phyloP scores from a whole-genome alignment of 2,888 invertebrate genomes.

The Trichogramma dendrolimi region DNA sequence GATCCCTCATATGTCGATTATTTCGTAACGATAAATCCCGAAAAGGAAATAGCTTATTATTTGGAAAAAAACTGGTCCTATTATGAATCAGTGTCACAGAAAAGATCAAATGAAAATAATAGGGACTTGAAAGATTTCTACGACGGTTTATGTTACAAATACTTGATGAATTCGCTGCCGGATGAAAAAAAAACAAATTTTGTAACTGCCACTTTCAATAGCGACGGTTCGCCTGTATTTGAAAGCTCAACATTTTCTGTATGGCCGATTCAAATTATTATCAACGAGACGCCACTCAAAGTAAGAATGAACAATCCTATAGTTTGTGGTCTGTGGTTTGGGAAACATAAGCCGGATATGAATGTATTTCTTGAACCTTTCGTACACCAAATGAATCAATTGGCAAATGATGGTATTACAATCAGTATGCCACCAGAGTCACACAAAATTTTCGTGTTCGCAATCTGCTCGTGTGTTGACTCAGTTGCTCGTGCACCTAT shows the following conservation, averaged over 20 bases:
- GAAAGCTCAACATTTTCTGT: constrained; percentile 9
- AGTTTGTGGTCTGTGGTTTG: constrained; percentile 24
- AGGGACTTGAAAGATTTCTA: constrained; percentile 11
- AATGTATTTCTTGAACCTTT: constrained; percentile 18
- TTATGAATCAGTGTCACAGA: neutral
- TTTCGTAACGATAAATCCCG: neutral
- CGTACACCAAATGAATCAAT: neutral
- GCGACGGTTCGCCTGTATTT: constrained; percentile 20
- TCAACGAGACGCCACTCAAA: constrained; percentile 26
- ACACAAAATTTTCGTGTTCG: constrained; percentile 9
- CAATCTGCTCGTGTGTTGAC: constrained; percentile 15
- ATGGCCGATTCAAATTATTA: constrained; percentile 19
- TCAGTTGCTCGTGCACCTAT: no score
- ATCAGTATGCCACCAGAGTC: constrained; percentile 6
- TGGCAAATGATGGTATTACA: neutral
- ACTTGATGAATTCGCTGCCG: constrained; percentile 10
- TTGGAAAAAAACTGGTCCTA: neutral
- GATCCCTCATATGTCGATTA: no score
- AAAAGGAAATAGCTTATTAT: neutral
- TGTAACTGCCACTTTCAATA: constrained; percentile 18
- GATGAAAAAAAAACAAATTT: constrained; percentile 6
- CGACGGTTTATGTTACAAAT: constrained; percentile 17
- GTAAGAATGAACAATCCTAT: constrained; percentile 17
- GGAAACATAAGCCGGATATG: neutral
- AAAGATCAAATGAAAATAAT: neutral